Percentiles rank a stretch among this genome's conserved stretches.
phyloP scores from a whole-genome alignment of 2,113 vertebrate species.

The Alexandromys fortis region DNA sequence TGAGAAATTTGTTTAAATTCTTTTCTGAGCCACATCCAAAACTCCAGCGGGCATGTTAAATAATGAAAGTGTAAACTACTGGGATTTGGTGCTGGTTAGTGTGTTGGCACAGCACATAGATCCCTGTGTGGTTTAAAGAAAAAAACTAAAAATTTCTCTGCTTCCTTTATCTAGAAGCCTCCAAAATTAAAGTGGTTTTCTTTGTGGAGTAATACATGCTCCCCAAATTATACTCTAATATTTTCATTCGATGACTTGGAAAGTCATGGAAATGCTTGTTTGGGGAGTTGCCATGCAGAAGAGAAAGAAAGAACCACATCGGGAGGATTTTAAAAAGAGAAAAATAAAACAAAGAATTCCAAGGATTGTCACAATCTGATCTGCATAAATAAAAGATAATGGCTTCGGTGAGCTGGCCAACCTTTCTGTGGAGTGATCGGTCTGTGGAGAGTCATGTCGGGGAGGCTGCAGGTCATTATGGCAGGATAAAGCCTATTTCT shows the following conservation, averaged over 20 bases:
- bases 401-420: conserved; percentile 69
- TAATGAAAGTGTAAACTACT: conserved; percentile 65
- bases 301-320: conserved; percentile 57
- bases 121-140: conserved; percentile 63
- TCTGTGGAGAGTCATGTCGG: conserved; percentile 79
- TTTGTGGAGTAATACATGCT: conserved; percentile 74
- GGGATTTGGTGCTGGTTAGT: conserved; percentile 55
- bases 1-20: conserved; percentile 52
- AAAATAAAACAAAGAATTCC: conserved; percentile 71
- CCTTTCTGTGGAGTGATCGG: conserved; percentile 72
- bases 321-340: conserved; percentile 45
- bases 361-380: conserved; percentile 79
- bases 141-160: conserved; percentile 41
- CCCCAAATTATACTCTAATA: conserved; percentile 76
- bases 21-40: conserved; percentile 70
- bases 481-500: conserved; percentile 79
- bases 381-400: conserved; percentile 83
- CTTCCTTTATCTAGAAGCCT: conserved; percentile 70
- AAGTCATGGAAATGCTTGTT: conserved; percentile 76
- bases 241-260: conserved; percentile 73
- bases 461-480: conserved; percentile 80
- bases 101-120: conserved; percentile 35
- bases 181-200: conserved; percentile 80
- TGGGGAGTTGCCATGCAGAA: conserved; percentile 71
- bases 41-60: conserved; percentile 65